phyloP scores from a whole-genome alignment of 2,113 vertebrate species.

The Psammodynastes pulverulentus region DNA sequence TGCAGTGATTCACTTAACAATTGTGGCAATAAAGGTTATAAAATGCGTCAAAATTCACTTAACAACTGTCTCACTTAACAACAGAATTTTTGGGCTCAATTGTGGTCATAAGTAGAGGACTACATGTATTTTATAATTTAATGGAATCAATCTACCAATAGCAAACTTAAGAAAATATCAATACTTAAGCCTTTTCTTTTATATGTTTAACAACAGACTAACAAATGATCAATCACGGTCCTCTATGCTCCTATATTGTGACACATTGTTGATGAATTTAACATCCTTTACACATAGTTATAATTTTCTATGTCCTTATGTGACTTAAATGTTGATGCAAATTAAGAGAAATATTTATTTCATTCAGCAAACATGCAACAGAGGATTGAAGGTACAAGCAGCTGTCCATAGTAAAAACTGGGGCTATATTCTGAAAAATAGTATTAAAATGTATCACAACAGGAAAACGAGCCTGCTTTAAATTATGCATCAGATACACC shows the following conservation, averaged over 20 bases:
- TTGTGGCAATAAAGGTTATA: background rate
- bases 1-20: background rate
- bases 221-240: background rate
- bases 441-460: background rate
- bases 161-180: background rate
- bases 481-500: background rate
- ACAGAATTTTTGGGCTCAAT: background rate
- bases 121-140: background rate
- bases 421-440: background rate
- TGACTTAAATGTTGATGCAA: background rate
- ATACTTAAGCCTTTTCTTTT: background rate
- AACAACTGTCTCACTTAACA: background rate
- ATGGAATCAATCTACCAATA: background rate
- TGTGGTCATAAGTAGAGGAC: background rate
- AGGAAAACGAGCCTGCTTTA: background rate
- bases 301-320: background rate
- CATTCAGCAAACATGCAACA: background rate
- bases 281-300: background rate
- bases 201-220: background rate
- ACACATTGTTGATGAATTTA: background rate
- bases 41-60: background rate
- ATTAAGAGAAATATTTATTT: background rate
- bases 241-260: background rate
- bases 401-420: background rate
- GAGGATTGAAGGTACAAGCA: background rate